Evolutionary conservation across 2,797 vertebrate genomes (phyloP).

Genomic region (Florisuga fusca): DNA sequence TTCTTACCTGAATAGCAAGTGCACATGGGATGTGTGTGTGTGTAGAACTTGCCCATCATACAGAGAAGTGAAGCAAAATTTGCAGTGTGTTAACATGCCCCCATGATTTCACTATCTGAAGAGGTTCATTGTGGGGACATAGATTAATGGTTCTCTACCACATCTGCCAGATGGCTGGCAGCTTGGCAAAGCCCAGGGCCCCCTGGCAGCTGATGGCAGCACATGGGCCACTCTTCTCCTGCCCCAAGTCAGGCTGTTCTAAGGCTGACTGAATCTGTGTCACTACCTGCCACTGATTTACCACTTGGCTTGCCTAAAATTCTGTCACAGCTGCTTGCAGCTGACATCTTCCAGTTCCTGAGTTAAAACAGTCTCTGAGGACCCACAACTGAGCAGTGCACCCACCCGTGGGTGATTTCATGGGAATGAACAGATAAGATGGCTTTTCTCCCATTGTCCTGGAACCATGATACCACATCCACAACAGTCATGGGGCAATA

Average conservation of each 20-base stretch:
- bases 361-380: not conserved
- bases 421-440: not conserved
- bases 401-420: not conserved
- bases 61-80: not conserved
- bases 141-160: not conserved
- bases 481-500: not conserved
- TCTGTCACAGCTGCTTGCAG: not conserved
- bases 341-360: not conserved
- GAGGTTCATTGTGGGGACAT: not conserved
- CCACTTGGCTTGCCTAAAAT: not conserved
- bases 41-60: not conserved
- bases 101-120: rapidly evolving
- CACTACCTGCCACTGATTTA: not conserved
- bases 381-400: rapidly evolving
- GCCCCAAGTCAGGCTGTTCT: not conserved
- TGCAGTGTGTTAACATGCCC: not conserved
- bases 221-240: not conserved
- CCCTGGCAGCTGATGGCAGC: slow-evolving; percentile 9
- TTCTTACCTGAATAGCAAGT: not conserved
- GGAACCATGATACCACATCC: rapidly evolving
- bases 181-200: not conserved
- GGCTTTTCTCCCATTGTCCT: not conserved
- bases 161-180: not conserved
- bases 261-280: not conserved
- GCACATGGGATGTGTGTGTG: rapidly evolving